A percentile compares a stretch with the other conserved stretches of the same genome.
phyloP scores from a whole-genome alignment of 2,797 vertebrate species.

The Amniataba percoides region DNA sequence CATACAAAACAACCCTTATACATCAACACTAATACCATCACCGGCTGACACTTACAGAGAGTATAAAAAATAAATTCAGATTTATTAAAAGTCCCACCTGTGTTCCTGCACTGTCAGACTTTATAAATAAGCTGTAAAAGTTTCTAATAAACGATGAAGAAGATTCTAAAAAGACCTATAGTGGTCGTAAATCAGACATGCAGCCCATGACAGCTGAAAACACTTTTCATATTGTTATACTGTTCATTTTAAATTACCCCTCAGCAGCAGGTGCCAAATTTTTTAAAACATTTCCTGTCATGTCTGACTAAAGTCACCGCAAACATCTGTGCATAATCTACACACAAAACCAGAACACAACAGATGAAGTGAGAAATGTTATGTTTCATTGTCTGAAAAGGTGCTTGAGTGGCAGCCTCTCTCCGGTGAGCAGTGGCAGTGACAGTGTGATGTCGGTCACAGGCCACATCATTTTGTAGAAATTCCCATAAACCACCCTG shows the following conservation, averaged over 20 bases:
- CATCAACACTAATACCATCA: background rate
- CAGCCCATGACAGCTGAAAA: background rate
- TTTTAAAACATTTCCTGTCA: background rate
- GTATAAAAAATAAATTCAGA: too few species aligned
- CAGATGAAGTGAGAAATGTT: background rate
- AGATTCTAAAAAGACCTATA: too few species aligned
- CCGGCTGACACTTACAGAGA: background rate
- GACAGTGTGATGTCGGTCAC: background rate
- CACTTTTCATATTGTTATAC: background rate
- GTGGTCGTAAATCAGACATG: background rate
- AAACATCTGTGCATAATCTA: background rate
- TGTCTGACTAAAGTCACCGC: background rate
- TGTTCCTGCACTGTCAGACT: background rate
- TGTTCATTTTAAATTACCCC: background rate
- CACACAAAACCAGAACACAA: background rate
- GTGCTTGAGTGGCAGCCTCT: background rate
- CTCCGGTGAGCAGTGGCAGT: background rate
- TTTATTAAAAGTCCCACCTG: background rate
- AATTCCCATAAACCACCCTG: background rate
- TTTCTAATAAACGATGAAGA: too few species aligned
- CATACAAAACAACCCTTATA: background rate
- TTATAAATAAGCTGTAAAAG: background rate
- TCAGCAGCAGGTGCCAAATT: background rate
- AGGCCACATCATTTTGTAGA: slow-evolving; percentile 6
- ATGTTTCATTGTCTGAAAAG: background rate